Conservation (phyloP, 37 sponge, comb jelly and placozoan genomes). For the Chondrilla cf. caribensis region DNA sequence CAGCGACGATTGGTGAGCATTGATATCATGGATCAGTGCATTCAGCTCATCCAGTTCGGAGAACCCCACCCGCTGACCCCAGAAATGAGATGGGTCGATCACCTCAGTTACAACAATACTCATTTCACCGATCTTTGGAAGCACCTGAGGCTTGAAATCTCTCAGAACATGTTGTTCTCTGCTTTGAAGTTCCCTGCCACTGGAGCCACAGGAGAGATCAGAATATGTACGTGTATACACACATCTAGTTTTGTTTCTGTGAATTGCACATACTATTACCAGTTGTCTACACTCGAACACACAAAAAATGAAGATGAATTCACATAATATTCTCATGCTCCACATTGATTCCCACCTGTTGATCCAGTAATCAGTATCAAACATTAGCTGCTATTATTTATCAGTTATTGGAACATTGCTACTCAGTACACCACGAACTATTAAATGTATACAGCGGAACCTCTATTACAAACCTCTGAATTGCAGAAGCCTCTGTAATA, state of each 20-base stretch:
- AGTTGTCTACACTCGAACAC: no score
- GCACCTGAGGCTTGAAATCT: slow-evolving; percentile 5
- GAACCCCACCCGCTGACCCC: slow-evolving; percentile 67
- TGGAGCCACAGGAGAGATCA: no score
- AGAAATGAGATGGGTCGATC: slow-evolving; percentile 81
- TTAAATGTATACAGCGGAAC: no score
- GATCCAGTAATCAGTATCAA: no score
- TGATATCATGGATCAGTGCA: slow-evolving; percentile 47
- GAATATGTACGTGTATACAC: background rate
- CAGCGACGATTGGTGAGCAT: background rate
- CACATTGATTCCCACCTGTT: no score
- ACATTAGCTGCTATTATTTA: no score
- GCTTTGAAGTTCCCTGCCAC: background rate
- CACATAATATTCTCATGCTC: no score
- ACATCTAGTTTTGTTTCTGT: background rate
- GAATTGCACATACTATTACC: background rate
- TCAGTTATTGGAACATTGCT: no score
- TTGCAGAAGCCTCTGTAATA: no score
- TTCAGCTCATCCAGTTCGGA: background rate
- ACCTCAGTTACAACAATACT: slow-evolving; percentile 57
- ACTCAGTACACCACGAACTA: no score
- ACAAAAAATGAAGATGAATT: no score
- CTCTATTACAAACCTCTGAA: no score
- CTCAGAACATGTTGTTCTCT: background rate
- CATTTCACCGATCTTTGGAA: slow-evolving; percentile 40